These are phyloP conservation scores for Agriopis aurantiaria DNA, from an alignment of 2,888 invertebrate species.

Conservation along the genomic window DNA sequence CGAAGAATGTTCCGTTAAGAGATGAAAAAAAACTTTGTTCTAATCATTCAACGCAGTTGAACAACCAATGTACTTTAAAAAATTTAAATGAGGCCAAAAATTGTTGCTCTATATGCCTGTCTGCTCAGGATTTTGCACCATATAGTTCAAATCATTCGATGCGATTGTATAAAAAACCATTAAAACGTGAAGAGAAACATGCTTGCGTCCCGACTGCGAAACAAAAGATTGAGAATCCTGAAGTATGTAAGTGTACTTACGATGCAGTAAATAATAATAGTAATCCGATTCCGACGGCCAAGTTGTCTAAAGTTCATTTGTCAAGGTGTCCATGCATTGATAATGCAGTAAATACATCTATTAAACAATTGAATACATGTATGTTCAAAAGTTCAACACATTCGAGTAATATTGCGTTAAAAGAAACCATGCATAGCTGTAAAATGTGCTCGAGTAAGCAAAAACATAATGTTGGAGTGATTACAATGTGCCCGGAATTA, in stretches of 20 bases:
- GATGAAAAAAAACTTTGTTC: background rate
- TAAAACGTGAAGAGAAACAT: background rate
- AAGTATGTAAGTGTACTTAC: background rate
- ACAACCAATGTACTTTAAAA: background rate
- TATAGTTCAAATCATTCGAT: background rate
- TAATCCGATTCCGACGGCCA: background rate
- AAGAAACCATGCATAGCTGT: background rate
- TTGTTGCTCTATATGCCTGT: background rate
- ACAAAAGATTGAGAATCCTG: background rate
- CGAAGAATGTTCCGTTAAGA: background rate
- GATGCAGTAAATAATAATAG: background rate
- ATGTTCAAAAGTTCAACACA: background rate
- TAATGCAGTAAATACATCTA: background rate
- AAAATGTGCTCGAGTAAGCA: background rate
- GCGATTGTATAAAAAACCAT: background rate
- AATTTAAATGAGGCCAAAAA: background rate
- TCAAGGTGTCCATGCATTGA: background rate
- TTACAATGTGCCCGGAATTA: too few species aligned
- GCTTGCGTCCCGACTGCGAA: background rate
- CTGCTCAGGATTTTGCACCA: background rate
- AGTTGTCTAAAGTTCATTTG: background rate
- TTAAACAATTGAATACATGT: constrained; percentile 1
- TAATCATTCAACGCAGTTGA: background rate
- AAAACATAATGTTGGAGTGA: too few species aligned
- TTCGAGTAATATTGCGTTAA: background rate